Evolutionary conservation across 2,113 vertebrate species (phyloP).

Genomic region (Oreocharis arfaki): DNA sequence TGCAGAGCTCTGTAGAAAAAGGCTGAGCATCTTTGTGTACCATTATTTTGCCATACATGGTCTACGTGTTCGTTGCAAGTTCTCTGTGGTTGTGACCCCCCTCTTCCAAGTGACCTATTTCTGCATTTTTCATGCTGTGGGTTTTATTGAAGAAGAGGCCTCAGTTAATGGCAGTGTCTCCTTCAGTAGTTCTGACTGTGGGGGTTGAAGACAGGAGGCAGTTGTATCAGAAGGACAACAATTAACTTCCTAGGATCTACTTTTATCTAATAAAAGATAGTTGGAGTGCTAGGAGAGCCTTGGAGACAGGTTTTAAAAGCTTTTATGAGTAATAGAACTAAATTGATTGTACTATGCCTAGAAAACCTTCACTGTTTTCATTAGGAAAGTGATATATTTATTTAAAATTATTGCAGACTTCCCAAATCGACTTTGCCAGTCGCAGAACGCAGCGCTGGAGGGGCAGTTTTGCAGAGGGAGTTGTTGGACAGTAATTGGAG

Average conservation of each 20-base stretch:
- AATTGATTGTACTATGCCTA: neutral
- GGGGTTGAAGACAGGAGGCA: neutral
- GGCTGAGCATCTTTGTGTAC: neutral
- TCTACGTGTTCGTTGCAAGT: neutral
- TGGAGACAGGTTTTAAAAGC: neutral
- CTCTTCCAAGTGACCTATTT: neutral
- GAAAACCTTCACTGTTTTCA: neutral
- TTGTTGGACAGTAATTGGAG: neutral
- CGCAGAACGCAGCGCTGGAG: neutral
- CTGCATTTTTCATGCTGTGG: neutral
- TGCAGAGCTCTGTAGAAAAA: neutral
- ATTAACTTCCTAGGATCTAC: neutral
- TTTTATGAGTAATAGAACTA: neutral
- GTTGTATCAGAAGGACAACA: neutral
- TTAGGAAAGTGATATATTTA: neutral
- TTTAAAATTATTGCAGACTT: neutral
- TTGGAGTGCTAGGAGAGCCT: neutral
- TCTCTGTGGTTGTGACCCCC: neutral
- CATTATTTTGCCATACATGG: fast-evolving
- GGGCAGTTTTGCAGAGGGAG: neutral
- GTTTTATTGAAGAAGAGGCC: neutral
- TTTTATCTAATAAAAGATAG: neutral
- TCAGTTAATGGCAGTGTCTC: neutral
- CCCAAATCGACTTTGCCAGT: neutral
- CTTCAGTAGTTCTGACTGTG: neutral